phyloP scores from a whole-genome alignment of 2,888 invertebrate genomes.

The Notocelia uddmanniana region DNA sequence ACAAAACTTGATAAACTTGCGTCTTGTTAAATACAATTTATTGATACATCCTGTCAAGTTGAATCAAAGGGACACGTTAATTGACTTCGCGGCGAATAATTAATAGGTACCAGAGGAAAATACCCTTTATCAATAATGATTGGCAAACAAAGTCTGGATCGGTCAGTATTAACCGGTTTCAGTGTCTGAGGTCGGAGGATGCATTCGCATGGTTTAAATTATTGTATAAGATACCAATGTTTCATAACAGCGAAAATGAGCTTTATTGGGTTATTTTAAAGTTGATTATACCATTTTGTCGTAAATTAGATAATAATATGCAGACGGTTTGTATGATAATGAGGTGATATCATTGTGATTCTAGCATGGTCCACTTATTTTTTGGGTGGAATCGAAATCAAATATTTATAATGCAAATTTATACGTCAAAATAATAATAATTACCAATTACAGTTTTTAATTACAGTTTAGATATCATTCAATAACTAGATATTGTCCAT shows the following conservation, averaged over 20 bases:
- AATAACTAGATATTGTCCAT: too few species aligned
- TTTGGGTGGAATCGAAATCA: background rate
- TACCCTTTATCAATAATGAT: constrained; percentile 33
- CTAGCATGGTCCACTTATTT: background rate
- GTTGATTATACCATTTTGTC: background rate
- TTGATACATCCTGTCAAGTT: constrained; percentile 18
- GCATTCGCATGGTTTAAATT: constrained; percentile 16
- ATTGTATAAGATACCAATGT: background rate
- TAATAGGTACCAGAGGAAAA: constrained; percentile 43
- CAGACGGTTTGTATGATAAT: background rate
- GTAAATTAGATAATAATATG: background rate
- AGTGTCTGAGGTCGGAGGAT: constrained; percentile 19
- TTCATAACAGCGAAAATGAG: background rate
- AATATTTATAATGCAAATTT: too few species aligned
- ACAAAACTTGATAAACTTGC: constrained; percentile 8
- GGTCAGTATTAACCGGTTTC: constrained; percentile 28
- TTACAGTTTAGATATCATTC: too few species aligned
- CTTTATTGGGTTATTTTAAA: background rate
- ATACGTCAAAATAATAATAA: too few species aligned
- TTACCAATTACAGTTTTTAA: too few species aligned
- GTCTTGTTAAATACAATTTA: constrained; percentile 22
- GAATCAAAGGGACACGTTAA: constrained; percentile 7
- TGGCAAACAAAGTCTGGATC: constrained; percentile 28
- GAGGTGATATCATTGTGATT: background rate
- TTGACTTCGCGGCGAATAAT: constrained; percentile 14